phyloP scores from a whole-genome alignment of 2,113 vertebrate genomes.

The Malaclemys terrapin region DNA sequence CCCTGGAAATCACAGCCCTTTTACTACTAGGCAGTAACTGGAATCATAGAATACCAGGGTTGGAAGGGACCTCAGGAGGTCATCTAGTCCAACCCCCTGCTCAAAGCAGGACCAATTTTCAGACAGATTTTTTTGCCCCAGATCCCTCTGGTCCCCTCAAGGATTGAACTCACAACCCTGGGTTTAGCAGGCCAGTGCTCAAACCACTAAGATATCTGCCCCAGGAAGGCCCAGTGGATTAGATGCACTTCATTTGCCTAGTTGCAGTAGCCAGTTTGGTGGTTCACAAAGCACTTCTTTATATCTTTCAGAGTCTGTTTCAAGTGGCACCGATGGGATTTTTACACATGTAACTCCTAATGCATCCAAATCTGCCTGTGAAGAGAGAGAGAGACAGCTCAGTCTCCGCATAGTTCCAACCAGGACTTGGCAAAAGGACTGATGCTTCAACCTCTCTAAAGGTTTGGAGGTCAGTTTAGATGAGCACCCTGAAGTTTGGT shows the following conservation, averaged over 20 bases:
- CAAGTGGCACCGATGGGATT: fast-evolving
- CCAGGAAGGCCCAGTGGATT: not conserved
- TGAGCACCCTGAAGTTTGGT: not conserved
- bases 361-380: not conserved
- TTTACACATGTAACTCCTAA: not conserved
- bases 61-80: no score
- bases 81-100: no score
- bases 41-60: no score
- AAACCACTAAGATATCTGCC: no score
- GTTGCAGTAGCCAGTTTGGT: not conserved
- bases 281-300: not conserved
- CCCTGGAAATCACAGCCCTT: not conserved
- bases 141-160: no score
- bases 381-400: no score
- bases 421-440: no score
- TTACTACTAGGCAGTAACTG: not conserved
- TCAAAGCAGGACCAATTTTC: no score
- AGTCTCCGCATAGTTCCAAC: no score
- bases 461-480: not conserved
- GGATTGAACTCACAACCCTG: no score
- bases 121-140: no score
- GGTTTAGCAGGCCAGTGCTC: no score
- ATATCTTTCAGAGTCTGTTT: not conserved
- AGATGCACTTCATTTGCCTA: fast-evolving
- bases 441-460: not conserved